Conservation (phyloP, 2,888 invertebrate species). For the Timema cristinae region DNA sequence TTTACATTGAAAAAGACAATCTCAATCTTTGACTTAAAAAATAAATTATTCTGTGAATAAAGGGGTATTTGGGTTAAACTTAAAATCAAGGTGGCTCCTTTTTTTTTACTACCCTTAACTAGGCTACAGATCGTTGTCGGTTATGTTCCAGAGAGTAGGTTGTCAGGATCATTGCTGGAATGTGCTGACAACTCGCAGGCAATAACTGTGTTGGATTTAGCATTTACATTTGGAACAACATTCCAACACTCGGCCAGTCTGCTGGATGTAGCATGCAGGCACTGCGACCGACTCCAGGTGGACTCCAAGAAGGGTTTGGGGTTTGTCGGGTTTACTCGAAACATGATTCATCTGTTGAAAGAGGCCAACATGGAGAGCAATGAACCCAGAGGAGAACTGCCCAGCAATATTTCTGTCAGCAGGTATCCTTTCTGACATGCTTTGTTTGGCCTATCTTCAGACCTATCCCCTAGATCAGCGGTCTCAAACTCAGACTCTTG, state of each 20-base stretch:
- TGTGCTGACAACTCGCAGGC: constrained; percentile 28
- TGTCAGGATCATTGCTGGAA: constrained; percentile 13
- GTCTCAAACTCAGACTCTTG: no score
- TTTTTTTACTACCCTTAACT: no score
- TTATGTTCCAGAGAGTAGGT: no score
- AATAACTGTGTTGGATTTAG: constrained; percentile 41
- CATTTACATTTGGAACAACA: constrained; percentile 39
- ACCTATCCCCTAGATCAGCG: no score
- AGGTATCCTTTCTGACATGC: no score
- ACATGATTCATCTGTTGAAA: constrained; percentile 24
- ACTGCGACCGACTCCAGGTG: constrained; percentile 34
- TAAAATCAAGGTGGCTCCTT: no score
- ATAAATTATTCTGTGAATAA: no score
- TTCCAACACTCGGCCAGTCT: constrained; percentile 38
- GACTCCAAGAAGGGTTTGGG: constrained; percentile 27
- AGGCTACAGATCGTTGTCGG: no score
- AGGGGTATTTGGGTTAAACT: no score
- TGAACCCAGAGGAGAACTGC: neutral
- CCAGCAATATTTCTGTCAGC: neutral
- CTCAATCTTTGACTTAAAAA: no score
- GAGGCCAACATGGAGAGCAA: constrained; percentile 21
- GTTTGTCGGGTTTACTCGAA: constrained; percentile 23
- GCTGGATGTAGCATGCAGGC: constrained; percentile 41
- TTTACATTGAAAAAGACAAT: no score
- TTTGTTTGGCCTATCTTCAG: no score